Conservation (phyloP, 2,797 vertebrate species). For the Pampus argenteus region DNA sequence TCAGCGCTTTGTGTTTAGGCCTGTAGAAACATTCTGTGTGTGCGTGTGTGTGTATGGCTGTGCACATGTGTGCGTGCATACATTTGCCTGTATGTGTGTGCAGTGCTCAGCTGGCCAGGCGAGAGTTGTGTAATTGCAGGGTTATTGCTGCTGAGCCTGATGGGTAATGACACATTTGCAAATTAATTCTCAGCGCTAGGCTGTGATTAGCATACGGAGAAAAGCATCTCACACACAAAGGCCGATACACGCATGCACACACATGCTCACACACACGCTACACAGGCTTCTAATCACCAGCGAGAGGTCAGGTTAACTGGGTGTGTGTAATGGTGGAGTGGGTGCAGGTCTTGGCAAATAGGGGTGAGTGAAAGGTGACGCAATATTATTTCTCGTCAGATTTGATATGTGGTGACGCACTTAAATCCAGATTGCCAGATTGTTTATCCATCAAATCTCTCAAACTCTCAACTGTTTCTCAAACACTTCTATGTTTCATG, state of each 20-base stretch:
- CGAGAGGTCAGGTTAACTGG: constrained; percentile 77
- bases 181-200: constrained; percentile 96
- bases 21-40: constrained; percentile 31
- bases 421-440: neutral
- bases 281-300: constrained; percentile 74
- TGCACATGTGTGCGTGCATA: constrained; percentile 24
- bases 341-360: constrained; percentile 66
- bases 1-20: constrained; percentile 22
- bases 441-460: constrained; percentile 7
- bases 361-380: constrained; percentile 71
- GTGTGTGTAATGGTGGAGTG: constrained; percentile 62
- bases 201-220: constrained; percentile 91
- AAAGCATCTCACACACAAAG: constrained; percentile 84
- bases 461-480: neutral
- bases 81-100: constrained; percentile 51
- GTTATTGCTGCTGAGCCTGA: constrained; percentile 95
- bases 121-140: constrained; percentile 95
- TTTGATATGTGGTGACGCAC: constrained; percentile 34
- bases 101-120: constrained; percentile 86
- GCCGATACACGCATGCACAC: constrained; percentile 35
- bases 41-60: constrained; percentile 12
- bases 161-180: constrained; percentile 99
- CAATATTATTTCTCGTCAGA: constrained; percentile 61
- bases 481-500: neutral
- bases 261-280: constrained; percentile 39